These are phyloP conservation scores for Glaucomys volans DNA, from an alignment of 2,113 vertebrate species.

Conservation along the genomic window DNA sequence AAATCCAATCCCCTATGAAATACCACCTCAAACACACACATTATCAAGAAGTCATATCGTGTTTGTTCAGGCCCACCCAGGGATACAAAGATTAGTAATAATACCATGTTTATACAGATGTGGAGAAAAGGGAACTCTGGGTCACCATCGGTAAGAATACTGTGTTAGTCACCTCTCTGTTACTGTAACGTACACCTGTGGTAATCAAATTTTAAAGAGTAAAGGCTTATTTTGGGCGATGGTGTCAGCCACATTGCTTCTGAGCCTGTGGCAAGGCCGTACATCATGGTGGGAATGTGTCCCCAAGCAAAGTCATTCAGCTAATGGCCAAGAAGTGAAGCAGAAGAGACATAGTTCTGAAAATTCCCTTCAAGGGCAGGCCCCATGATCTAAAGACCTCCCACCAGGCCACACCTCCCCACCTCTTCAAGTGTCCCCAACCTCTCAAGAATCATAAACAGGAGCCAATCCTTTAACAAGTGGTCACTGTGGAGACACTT, in stretches of 20 bases:
- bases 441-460: background rate
- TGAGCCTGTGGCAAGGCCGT: background rate
- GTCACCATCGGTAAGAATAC: background rate
- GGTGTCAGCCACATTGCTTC: background rate
- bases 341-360: background rate
- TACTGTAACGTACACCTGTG: background rate
- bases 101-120: background rate
- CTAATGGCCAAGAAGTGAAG: background rate
- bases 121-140: background rate
- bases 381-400: background rate
- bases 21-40: background rate
- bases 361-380: no score
- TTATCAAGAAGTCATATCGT: no score
- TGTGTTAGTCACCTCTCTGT: background rate
- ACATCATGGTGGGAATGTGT: background rate
- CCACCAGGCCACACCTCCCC: background rate
- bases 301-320: background rate
- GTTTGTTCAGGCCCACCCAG: no score
- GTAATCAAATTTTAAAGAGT: background rate
- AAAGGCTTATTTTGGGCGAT: background rate
- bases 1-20: background rate
- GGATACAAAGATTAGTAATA: no score
- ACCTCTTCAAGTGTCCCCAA: no score
- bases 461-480: background rate
- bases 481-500: no score